Evolutionary conservation across 2,888 invertebrate species (phyloP), one percentile per base, ranked within the genome.

Genomic region (Tenthredo distinguenda): DNA sequence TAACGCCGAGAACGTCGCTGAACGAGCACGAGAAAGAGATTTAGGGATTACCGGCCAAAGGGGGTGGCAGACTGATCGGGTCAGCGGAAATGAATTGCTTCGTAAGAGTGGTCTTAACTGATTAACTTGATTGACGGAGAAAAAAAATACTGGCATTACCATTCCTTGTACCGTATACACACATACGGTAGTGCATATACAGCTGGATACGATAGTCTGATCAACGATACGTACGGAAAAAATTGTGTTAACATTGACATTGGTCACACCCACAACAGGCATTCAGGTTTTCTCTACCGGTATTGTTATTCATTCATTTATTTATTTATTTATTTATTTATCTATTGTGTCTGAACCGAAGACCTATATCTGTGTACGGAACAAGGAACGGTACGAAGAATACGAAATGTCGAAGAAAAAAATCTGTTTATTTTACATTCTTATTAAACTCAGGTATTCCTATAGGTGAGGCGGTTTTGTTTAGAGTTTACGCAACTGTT

Each of bases 71-170:
- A 50, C 83, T 83, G 83, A 83, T 83, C 83, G 83, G 83, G 83
- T 83, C 83, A 83, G 83, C 83, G 83, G 83, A 83, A 83, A 83
- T 83, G 83, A 83, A 83, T 83, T 83, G 83, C 68, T 83, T 71
- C 81, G 81, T 68, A 50, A 83, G 83, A 83, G 83, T 83, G 83
- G 83, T 83, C 83, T 83, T 83, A 83, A 83, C 83, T 83, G 83
- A 83, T 83, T 83, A 83, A 83, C 81, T 83, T 71, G 83, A 83
- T 83, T 71, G 83, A 83, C 83, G 83, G 40, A 81, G 81, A 81
- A 34, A 77, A 55, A 77, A 50, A 34, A 50, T 55, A 77, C 50
- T 31, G 6, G 5, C 18, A 34, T 40, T 21, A 21, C 40, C 40
- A 74, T 74, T 40, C 40, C 40, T 47, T 47, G 12, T 47, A 4